These are phyloP conservation scores for Antennarius striatus DNA, from an alignment of 2,113 vertebrate genomes.

Conservation along the genomic window DNA sequence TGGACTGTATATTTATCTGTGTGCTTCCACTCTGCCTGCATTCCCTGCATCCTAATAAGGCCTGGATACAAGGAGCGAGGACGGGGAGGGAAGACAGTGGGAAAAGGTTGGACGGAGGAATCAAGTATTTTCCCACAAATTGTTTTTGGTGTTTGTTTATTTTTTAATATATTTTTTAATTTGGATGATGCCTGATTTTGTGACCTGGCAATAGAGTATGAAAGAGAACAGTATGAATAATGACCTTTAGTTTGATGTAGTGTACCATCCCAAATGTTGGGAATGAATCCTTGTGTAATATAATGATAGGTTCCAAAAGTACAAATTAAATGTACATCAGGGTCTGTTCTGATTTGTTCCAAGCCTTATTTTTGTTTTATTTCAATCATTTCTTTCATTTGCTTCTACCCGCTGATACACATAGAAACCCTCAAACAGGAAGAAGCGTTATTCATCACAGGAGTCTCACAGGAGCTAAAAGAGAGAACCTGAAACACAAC, in stretches of 20 bases:
- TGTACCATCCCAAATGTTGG: no score
- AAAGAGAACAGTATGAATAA: constrained; percentile 12
- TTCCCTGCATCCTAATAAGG: constrained; percentile 74
- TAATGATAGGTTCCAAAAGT: no score
- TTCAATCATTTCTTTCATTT: constrained; percentile 5
- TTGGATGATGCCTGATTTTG: not conserved
- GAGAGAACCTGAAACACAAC: constrained; percentile 35
- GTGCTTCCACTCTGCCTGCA: constrained; percentile 28
- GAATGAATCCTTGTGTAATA: no score
- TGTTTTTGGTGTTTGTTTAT: constrained; percentile 27
- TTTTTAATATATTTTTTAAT: not conserved
- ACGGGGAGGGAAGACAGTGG: constrained; percentile 48
- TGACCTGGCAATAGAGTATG: constrained; percentile 15
- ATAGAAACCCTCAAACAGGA: constrained; percentile 23
- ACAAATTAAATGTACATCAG: constrained; percentile 47
- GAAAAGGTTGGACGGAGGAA: constrained; percentile 53
- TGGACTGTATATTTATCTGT: constrained; percentile 71
- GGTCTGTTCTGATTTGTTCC: constrained; percentile 26
- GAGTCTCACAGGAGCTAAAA: not conserved
- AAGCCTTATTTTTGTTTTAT: not conserved
- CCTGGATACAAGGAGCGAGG: constrained; percentile 16
- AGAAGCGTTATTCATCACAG: not conserved
- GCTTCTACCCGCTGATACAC: constrained; percentile 16
- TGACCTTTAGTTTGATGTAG: constrained; percentile 51
- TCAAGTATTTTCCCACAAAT: constrained; percentile 66